phyloP scores from a whole-genome alignment of 2,797 vertebrate genomes.

The Allobates femoralis region DNA sequence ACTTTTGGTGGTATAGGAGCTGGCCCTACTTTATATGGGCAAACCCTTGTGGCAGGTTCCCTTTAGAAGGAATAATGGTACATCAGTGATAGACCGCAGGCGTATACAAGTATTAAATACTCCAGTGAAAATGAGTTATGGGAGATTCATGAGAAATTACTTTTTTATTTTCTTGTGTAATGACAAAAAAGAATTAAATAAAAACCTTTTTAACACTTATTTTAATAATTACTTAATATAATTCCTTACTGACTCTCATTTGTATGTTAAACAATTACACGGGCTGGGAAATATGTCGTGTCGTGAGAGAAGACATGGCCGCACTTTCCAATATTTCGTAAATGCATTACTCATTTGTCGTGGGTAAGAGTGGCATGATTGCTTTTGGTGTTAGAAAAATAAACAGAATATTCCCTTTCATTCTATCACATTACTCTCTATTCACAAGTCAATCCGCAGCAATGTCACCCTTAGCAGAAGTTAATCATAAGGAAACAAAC shows the following conservation, averaged over 20 bases:
- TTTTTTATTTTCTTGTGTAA: neutral
- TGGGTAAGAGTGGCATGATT: neutral
- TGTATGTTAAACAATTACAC: neutral
- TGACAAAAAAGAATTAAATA: neutral
- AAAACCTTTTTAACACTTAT: neutral
- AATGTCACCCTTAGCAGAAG: constrained; percentile 1
- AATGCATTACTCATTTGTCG: neutral
- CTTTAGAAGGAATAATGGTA: neutral
- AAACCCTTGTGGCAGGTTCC: too few relatives aligned
- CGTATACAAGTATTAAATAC: neutral
- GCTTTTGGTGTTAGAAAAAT: too few relatives aligned
- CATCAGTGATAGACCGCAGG: neutral
- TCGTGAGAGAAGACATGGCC: neutral
- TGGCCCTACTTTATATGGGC: too few relatives aligned
- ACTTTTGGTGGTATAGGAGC: too few relatives aligned
- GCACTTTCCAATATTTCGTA: constrained; percentile 7
- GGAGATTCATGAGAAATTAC: neutral
- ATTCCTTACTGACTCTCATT: neutral
- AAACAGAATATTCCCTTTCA: constrained; percentile 10
- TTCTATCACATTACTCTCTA: neutral
- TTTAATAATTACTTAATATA: neutral
- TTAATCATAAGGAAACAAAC: constrained; percentile 18
- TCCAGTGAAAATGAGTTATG: neutral
- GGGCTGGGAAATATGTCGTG: neutral
- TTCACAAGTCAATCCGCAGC: constrained; percentile 4